Conservation (phyloP, 2,113 vertebrate genomes). For the Zosterops hypoxanthus region DNA sequence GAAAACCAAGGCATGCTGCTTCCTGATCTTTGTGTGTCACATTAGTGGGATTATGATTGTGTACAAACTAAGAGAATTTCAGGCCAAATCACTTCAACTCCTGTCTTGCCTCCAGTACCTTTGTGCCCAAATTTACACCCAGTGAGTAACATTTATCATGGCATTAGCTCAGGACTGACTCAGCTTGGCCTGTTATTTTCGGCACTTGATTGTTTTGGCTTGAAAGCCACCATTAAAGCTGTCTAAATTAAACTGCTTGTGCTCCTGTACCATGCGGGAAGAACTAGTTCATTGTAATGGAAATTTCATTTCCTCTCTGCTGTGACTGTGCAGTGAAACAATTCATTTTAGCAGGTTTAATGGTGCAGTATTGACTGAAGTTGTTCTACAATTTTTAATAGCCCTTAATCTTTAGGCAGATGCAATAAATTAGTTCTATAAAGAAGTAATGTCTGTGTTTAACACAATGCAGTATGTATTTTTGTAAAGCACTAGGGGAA, state of each 20-base stretch:
- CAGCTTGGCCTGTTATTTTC: not conserved
- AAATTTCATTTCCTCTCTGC: slow-evolving; percentile 34
- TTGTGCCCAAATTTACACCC: not conserved
- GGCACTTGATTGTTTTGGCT: slow-evolving; percentile 35
- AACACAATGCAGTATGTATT: not conserved
- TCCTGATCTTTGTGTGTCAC: not conserved
- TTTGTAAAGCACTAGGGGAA: not conserved
- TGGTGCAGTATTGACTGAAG: slow-evolving; percentile 34
- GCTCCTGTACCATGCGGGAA: not conserved
- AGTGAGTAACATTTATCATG: not conserved
- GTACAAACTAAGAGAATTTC: not conserved
- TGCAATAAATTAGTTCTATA: slow-evolving; percentile 21
- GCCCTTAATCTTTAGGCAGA: slow-evolving; percentile 31
- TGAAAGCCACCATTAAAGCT: slow-evolving; percentile 30
- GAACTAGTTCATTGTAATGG: slow-evolving; percentile 19
- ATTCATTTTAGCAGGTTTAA: slow-evolving; percentile 38
- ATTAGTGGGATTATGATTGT: not conserved
- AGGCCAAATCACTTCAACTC: not conserved
- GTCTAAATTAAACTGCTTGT: slow-evolving; percentile 36
- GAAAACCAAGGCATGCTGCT: not conserved
- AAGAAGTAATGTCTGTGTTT: not conserved
- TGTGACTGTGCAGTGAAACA: not conserved
- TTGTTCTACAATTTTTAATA: slow-evolving; percentile 39
- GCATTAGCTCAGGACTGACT: not conserved
- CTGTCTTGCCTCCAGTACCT: not conserved